A percentile compares a stretch with the other conserved stretches of the same genome.
Conservation (phyloP, 1,140 invertebrate species). For the Nasonia longicornis region DNA sequence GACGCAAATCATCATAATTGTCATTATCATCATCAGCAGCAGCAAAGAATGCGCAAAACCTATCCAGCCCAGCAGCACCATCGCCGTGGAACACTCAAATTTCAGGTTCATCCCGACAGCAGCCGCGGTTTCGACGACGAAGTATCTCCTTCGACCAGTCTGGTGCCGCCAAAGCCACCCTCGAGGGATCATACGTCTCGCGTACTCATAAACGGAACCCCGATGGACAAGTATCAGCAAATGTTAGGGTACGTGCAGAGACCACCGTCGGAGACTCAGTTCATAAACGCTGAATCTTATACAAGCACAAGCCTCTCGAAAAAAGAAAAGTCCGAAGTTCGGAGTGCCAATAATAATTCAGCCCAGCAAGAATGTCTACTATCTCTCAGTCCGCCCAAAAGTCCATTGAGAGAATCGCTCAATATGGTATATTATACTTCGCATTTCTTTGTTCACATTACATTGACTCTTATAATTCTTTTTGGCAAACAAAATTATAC, state of each 20-base stretch:
- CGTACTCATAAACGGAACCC: background rate
- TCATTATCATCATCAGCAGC: background rate
- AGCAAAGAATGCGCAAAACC: background rate
- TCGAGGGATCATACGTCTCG: slow-evolving; percentile 47
- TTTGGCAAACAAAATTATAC: too few relatives aligned
- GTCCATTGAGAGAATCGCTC: background rate
- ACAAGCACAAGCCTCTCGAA: slow-evolving; percentile 35
- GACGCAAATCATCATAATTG: background rate
- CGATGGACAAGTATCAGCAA: slow-evolving; percentile 21
- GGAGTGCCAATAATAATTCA: slow-evolving; percentile 41
- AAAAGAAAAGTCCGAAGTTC: slow-evolving; percentile 6
- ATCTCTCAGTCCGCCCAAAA: background rate
- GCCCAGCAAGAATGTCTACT: background rate
- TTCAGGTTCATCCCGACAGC: background rate
- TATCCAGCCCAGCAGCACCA: background rate
- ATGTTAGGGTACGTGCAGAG: background rate
- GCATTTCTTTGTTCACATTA: background rate
- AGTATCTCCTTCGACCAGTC: background rate
- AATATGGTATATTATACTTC: slow-evolving; percentile 13
- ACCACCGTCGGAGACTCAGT: background rate
- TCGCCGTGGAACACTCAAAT: background rate
- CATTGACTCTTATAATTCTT: background rate
- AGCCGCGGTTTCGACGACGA: background rate
- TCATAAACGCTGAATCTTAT: background rate
- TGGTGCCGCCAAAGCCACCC: slow-evolving; percentile 46